Percentiles rank a stretch among this genome's conserved stretches.
Evolutionary conservation across 2,888 invertebrate species (phyloP).

Genomic region (Drosophila subquinaria): DNA sequence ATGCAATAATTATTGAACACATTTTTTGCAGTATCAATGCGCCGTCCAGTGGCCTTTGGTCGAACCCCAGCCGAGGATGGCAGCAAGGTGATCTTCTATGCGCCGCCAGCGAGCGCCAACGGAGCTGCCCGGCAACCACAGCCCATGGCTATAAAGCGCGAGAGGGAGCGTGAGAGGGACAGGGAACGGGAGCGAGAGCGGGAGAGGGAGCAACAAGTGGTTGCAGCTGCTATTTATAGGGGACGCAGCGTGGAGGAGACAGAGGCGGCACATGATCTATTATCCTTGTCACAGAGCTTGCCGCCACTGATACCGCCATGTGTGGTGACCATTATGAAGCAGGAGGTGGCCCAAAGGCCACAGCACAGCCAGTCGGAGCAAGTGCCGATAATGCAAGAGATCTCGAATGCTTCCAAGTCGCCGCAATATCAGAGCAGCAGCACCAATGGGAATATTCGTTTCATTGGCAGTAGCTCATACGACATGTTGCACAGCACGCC

Average conservation of each 20-base stretch:
- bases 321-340: slow-evolving; percentile 88
- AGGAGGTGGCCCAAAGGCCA: slow-evolving; percentile 60
- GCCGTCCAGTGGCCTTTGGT: slow-evolving; percentile 76
- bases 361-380: slow-evolving; percentile 41
- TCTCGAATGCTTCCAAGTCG: slow-evolving; percentile 83
- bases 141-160: slow-evolving; percentile 66
- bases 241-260: slow-evolving; percentile 92
- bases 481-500: slow-evolving; percentile 59
- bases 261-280: slow-evolving; percentile 93
- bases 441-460: slow-evolving; percentile 76
- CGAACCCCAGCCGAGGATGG: slow-evolving; percentile 80
- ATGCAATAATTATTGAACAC: slow-evolving; percentile 31
- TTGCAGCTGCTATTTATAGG: slow-evolving; percentile 76
- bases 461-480: slow-evolving; percentile 81
- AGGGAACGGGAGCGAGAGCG: too few relatives aligned
- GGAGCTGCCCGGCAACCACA: slow-evolving; percentile 55
- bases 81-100: slow-evolving; percentile 85
- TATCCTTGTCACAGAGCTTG: slow-evolving; percentile 91
- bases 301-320: slow-evolving; percentile 91
- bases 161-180: too few relatives aligned
- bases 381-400: slow-evolving; percentile 84
- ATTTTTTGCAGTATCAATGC: slow-evolving; percentile 66
- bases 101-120: slow-evolving; percentile 83
- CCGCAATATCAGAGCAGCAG: slow-evolving; percentile 49
- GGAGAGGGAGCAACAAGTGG: slow-evolving; percentile 46